Percentiles rank a stretch among this genome's conserved stretches.
phyloP scores from a whole-genome alignment of 2,888 invertebrate species.

The Merodon equestris region DNA sequence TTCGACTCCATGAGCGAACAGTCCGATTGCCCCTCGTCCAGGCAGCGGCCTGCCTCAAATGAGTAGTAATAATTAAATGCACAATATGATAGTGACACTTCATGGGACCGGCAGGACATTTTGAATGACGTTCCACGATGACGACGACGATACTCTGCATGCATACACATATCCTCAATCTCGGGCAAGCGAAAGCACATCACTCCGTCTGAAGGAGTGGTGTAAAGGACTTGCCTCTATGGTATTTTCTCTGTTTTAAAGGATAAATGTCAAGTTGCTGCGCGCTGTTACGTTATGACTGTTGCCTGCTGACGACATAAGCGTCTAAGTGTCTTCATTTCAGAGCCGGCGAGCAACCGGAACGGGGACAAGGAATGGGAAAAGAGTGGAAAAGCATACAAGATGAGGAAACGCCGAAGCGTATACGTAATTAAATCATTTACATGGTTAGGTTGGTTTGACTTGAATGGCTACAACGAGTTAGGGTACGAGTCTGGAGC shows the following conservation, averaged over 20 bases:
- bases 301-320: conserved; percentile 41
- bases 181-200: conserved; percentile 35
- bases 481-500: conserved; percentile 3
- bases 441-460: conserved; percentile 44
- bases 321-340: conserved; percentile 49
- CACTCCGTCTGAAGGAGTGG: neutral
- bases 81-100: conserved; percentile 61
- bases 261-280: conserved; percentile 33
- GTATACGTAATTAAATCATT: conserved; percentile 56
- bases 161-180: neutral
- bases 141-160: neutral
- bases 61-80: conserved; percentile 63
- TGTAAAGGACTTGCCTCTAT: neutral
- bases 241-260: neutral
- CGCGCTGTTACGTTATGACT: conserved; percentile 32
- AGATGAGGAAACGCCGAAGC: conserved; percentile 36
- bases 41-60: conserved; percentile 44
- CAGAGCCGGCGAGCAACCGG: neutral
- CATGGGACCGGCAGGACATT: conserved; percentile 36
- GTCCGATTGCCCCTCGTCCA: neutral
- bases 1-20: too few species aligned
- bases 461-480: conserved; percentile 28
- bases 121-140: conserved; percentile 37
- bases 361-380: too few species aligned
- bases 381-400: too few species aligned